Evolutionary conservation across 2,797 vertebrate species (phyloP), one percentile per base, ranked within the genome.

Genomic region (Sternotherus odoratus): DNA sequence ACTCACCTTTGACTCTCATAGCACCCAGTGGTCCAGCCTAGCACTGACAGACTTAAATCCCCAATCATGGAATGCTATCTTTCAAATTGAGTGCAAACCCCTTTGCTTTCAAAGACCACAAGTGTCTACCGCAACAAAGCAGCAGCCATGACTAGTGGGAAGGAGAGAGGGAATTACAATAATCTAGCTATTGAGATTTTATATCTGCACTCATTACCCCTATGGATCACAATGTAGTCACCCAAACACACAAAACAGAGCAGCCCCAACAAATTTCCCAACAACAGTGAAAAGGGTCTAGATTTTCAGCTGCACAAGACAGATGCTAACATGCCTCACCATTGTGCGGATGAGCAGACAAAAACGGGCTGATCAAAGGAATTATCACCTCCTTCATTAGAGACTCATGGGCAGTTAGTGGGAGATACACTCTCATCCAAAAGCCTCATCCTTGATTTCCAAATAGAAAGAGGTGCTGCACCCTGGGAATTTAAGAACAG

Each of bases 111-210:
- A n/a, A n/a, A n/a, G n/a, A n/a, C n/a, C n/a, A n/a, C n/a, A n/a
- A n/a, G n/a, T n/a, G 60, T 69, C 93, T 94, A 84, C 84, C 91
- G 82, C 56, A 87, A 94, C 93, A 94, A 88, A 95, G 89, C 87
- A 43, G 48, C 24, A 46, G 84, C 63, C 50, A 51, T 91, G n/a
- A 96, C n/a, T 88, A 28, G 10, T 23, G 15, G 39, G n/a, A 36
- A 13, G 39, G 4, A 8, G 24, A 43, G 33, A 9, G 1, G 10
- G 33, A n/a, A 95, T 97, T 94, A 93, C 4, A 82, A 26, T 84
- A 87, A 96, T 92, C 56, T 94, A 86, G 53, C 6, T 12, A 1
- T 0, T 28, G 63, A 83, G 82, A n/a, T 91, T 93, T 88, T 77
- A 12, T 33, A 78, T 26, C 4, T 12, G 4, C 50, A 83, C 77